Evolutionary conservation across 2,888 invertebrate genomes (phyloP).

Genomic region (Malthinus seriepunctatus): DNA sequence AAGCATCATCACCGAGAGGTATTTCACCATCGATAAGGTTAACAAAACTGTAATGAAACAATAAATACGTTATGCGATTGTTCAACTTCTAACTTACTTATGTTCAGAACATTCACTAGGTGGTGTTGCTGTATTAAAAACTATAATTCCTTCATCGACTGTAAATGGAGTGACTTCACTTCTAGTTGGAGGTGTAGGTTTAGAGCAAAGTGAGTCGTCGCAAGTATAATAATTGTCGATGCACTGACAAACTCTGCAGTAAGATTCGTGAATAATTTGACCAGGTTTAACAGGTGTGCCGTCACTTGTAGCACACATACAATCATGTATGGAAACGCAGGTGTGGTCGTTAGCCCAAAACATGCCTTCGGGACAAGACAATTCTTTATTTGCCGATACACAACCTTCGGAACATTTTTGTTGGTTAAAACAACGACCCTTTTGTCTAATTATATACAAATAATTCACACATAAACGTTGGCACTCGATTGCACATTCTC

Average conservation of each 20-base stretch:
- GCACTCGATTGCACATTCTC: conserved; percentile 74
- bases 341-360: conserved; percentile 73
- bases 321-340: conserved; percentile 74
- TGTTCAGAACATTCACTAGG: conserved; percentile 52
- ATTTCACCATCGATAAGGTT: conserved; percentile 57
- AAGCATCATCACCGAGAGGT: conserved; percentile 58
- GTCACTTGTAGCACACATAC: conserved; percentile 71
- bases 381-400: conserved; percentile 39
- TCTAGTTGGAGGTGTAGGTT: not conserved
- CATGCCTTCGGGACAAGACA: conserved; percentile 61
- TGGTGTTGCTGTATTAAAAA: conserved; percentile 49
- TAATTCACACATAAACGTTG: conserved; percentile 72
- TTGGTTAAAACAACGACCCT: conserved; percentile 55
- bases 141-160: not conserved
- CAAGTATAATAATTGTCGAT: conserved; percentile 76
- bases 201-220: conserved; percentile 59
- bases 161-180: not conserved
- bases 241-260: conserved; percentile 79
- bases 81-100: conserved; percentile 39
- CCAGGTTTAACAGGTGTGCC: conserved; percentile 75
- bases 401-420: conserved; percentile 52
- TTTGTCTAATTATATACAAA: conserved; percentile 51
- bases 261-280: conserved; percentile 61
- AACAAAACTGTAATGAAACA: conserved; percentile 45
- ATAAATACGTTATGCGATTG: not conserved